A percentile compares a stretch with the other conserved stretches of the same genome.
These are phyloP conservation scores for Callinectes sapidus DNA, from an alignment of 2,888 invertebrate species.

Conservation along the genomic window DNA sequence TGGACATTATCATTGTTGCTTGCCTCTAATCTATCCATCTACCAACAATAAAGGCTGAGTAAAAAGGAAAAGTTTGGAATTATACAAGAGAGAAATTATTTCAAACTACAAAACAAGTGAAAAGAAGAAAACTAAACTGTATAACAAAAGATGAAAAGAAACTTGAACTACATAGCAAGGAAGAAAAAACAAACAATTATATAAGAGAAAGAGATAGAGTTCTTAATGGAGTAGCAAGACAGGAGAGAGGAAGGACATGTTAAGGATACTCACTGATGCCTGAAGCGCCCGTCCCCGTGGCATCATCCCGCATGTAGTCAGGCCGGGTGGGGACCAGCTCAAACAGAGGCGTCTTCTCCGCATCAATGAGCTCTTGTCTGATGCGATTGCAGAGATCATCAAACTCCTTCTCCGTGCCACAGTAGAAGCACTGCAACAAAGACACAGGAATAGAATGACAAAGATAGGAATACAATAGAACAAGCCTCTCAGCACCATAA, in stretches of 20 bases:
- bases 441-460: not conserved
- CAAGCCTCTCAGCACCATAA: not conserved
- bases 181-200: not conserved
- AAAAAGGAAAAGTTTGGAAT: too few species aligned
- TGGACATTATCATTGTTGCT: too few species aligned
- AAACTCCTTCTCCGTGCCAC: constrained; percentile 88
- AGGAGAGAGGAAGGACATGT: not conserved
- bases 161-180: too few species aligned
- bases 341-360: constrained; percentile 60
- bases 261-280: constrained; percentile 44
- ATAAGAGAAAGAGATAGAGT: not conserved
- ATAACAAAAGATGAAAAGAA: too few species aligned
- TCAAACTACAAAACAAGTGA: too few species aligned
- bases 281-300: constrained; percentile 39
- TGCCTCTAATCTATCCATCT: too few species aligned
- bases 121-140: too few species aligned
- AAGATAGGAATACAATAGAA: not conserved
- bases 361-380: constrained; percentile 81
- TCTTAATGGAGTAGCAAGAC: too few species aligned
- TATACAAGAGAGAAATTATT: too few species aligned
- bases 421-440: constrained; percentile 81
- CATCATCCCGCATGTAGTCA: constrained; percentile 67
- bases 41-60: too few species aligned
- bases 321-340: constrained; percentile 65
- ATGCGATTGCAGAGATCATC: constrained; percentile 84